These are phyloP conservation scores for Drosophila micromelanica DNA, from an alignment of 1,140 invertebrate species.

Conservation along the genomic window DNA sequence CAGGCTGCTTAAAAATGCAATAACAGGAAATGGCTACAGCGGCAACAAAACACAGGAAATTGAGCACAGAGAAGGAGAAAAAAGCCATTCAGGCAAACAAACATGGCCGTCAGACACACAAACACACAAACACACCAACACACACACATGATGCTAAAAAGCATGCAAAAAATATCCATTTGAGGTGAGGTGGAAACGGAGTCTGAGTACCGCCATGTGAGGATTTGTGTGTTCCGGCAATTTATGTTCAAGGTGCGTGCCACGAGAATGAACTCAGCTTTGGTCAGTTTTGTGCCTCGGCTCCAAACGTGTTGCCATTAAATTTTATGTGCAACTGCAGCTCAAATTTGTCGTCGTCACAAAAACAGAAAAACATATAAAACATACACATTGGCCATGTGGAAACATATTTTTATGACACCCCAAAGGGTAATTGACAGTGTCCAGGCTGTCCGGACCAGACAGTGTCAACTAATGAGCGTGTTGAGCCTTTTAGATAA, in stretches of 20 bases:
- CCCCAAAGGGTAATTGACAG: slow-evolving; percentile 53
- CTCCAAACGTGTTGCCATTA: slow-evolving; percentile 50
- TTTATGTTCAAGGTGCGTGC: slow-evolving; percentile 58
- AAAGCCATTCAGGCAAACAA: slow-evolving; percentile 41
- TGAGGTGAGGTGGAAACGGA: neutral
- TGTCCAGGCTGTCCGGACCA: slow-evolving; percentile 19
- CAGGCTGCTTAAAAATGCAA: slow-evolving; percentile 53
- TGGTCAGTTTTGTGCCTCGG: slow-evolving; percentile 42
- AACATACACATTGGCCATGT: slow-evolving; percentile 34
- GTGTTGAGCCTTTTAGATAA: slow-evolving; percentile 51
- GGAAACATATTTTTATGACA: slow-evolving; percentile 57
- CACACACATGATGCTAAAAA: slow-evolving; percentile 24
- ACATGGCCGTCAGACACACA: slow-evolving; percentile 44
- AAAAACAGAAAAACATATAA: slow-evolving; percentile 19
- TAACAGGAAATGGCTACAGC: slow-evolving; percentile 54
- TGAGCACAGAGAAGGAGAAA: slow-evolving; percentile 41
- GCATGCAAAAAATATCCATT: slow-evolving; percentile 44
- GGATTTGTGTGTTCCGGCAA: slow-evolving; percentile 37
- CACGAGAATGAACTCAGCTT: slow-evolving; percentile 47
- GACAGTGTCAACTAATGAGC: slow-evolving; percentile 50
- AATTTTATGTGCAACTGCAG: slow-evolving; percentile 51
- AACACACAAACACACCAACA: slow-evolving; percentile 10
- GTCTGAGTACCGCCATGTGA: neutral
- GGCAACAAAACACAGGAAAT: slow-evolving; percentile 55
- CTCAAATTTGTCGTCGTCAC: slow-evolving; percentile 43